Evolutionary conservation across 2,888 invertebrate species (phyloP), one percentile per base, ranked within the genome.

Genomic region (Diloba caeruleocephala): DNA sequence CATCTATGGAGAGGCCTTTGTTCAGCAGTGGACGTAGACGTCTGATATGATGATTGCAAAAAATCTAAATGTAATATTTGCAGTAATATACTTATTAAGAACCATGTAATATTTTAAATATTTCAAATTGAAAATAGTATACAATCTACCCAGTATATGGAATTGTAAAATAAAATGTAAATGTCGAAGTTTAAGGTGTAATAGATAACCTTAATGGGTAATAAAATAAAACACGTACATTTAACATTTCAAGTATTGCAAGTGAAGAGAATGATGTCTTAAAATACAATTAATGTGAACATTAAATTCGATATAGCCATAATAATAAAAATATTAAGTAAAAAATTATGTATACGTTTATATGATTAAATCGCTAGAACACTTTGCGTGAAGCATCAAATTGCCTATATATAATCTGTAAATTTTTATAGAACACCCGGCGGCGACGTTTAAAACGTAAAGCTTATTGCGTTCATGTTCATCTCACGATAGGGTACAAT

Each of bases 401-500:
- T 48, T 54, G 37, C 42, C 37, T 23, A 59, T 60, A 52, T 23
- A 59, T 60, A 52, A 43, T 56, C 36, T 37, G 17, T 54, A 59
- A 65, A 57, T 37, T 54, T 67, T 45, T 41, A 25, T 21, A 38
- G 31, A 19, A 46, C 34, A 36, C 46, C 66, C 44, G 38, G 28
- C 12, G 56, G 59, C 44, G 45, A 52, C 36, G n/a, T 25, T 51
- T 38, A 37, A 13, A 9, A 33, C 15, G 17, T 41, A 17, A 45
- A 34, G 12, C 23, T 64, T 33, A 49, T 60, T 42, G 45, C 42
- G 44, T 51, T 34, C 21, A 46, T 13, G 39, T 54, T 54, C 41
- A 46, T 44, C 49, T 49, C 25, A 60, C 52, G 68, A 72, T 51
- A 49, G 55, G 60, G 54, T 44, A 38, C 32, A 70, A 70, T 75